phyloP scores from a whole-genome alignment of 2,797 vertebrate genomes.

The Lithobates sylvaticus region DNA sequence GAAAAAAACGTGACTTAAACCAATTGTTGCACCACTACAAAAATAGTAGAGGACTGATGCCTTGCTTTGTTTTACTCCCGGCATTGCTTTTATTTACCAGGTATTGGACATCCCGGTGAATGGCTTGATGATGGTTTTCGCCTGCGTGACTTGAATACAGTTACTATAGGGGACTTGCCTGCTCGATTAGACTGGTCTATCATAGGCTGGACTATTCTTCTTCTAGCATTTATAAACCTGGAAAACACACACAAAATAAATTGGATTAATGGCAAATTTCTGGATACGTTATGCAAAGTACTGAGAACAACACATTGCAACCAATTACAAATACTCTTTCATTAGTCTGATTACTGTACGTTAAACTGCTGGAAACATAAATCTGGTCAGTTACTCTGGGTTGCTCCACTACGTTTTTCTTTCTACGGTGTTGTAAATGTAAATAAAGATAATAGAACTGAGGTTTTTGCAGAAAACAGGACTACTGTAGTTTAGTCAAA shows the following conservation, averaged over 20 bases:
- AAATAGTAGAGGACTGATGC: constrained; percentile 70
- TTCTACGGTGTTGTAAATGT: not conserved
- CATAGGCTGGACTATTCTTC: constrained; percentile 99
- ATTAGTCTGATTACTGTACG: too few species aligned
- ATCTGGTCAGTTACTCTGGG: not conserved
- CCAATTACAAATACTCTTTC: too few species aligned
- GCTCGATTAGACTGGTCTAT: constrained; percentile 99
- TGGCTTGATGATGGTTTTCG: constrained; percentile 83
- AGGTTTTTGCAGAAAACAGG: constrained; percentile 18
- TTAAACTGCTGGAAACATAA: not conserved
- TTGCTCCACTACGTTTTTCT: not conserved
- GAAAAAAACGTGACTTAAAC: constrained; percentile 35
- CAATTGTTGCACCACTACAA: constrained; percentile 71
- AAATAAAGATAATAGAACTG: not conserved
- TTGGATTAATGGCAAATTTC: not conserved
- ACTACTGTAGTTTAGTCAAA: constrained; percentile 32
- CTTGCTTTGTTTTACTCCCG: constrained; percentile 78
- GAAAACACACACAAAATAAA: constrained; percentile 60
- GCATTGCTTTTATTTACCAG: constrained; percentile 85
- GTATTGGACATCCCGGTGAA: constrained; percentile 84
- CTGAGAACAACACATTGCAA: too few species aligned
- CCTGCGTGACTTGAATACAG: constrained; percentile 83
- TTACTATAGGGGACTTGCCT: constrained; percentile 93
- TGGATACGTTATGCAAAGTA: not conserved
- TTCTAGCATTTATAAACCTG: constrained; percentile 99